phyloP scores from a whole-genome alignment of 2,888 invertebrate species.

The Ichneumon xanthorius region DNA sequence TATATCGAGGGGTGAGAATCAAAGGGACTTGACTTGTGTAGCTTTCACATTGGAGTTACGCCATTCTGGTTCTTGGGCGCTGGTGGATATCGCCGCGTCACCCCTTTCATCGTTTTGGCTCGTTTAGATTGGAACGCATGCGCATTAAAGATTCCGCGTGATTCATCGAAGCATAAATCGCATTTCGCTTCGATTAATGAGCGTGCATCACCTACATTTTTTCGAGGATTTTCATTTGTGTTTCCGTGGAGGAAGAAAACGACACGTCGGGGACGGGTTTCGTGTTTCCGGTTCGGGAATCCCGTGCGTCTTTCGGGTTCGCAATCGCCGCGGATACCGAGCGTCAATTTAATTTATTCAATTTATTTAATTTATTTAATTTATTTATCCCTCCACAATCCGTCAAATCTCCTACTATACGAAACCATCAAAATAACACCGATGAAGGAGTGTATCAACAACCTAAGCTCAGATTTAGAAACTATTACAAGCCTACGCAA shows the following conservation, averaged over 20 bases:
- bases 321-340: neutral
- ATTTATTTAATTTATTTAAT: no score
- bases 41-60: no score
- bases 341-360: neutral
- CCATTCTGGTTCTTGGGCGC: no score
- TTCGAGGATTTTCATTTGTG: slow-evolving; percentile 22
- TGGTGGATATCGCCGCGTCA: neutral
- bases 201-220: neutral
- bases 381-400: no score
- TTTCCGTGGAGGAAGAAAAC: slow-evolving; percentile 20
- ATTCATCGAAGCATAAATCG: neutral
- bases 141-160: neutral
- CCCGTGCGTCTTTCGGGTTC: slow-evolving; percentile 1
- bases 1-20: neutral
- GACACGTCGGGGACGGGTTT: slow-evolving; percentile 7
- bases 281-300: slow-evolving; percentile 50
- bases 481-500: no score
- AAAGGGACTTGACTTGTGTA: no score
- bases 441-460: no score
- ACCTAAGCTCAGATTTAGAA: no score
- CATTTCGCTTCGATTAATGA: neutral
- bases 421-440: no score
- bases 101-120: neutral
- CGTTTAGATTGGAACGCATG: neutral
- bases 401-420: no score